Evolutionary conservation across 2,113 vertebrate species (phyloP), one percentile per base, ranked within the genome.

Genomic region (Amphiprion percula): DNA sequence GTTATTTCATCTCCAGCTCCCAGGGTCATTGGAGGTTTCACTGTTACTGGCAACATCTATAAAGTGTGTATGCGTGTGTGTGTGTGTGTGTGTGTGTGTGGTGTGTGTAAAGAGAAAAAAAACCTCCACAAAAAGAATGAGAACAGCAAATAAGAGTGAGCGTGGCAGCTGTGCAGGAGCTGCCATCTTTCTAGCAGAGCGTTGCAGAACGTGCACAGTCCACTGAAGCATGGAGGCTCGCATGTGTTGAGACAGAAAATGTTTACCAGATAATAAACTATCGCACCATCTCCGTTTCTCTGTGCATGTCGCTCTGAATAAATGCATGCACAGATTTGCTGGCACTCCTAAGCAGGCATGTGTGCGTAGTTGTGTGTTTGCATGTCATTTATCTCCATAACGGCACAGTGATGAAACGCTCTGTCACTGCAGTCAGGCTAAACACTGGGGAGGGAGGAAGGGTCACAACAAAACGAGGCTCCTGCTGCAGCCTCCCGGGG

Each of bases 391-490:
- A 66, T 77, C 14, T 53, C 24, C 9, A 4, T 41, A 9, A 16
- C 14, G 41, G 41, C 65, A 64, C 60, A 15, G 78, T 77, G 83
- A 77, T 68, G 74, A 86, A 87, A 88, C 11, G 65, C 68, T 75
- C n/a, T 56, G 30, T 74, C 59, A n/a, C 58, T 41, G 61, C 53
- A 72, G 62, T 68, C 59, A 83, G 85, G 85, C 82, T 82, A 82
- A 90, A 86, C 83, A 88, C 15, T 60, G 2, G n/a, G 52, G 67
- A 72, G 77, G 77, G 67, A 72, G 77, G 77, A 82, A 41, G 58
- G 80, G 64, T 82, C 80, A 72, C 82, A 69, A 77, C 86, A 75
- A 67, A 60, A 76, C 14, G 2, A 84, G 68, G 21, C 74, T 88
- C 67, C 62, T 83, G 78, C 30, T 71, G 75, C 58, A 68, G 77